Evolutionary conservation across 2,113 vertebrate genomes (phyloP), one percentile per base, ranked within the genome.

Genomic region (Vulpes ferrilata): DNA sequence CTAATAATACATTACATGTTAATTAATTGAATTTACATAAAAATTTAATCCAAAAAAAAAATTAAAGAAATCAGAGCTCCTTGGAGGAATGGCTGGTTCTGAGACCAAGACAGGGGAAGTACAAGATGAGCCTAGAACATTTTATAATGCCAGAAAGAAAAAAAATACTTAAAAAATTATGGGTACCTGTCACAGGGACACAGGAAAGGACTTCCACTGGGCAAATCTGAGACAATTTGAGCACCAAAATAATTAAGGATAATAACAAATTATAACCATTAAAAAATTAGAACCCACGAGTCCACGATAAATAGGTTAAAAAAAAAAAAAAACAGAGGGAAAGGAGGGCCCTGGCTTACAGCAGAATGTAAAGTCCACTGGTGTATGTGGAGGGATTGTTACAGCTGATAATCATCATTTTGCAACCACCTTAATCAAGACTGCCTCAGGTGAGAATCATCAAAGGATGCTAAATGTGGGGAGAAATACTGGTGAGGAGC

Each of bases 51-150:
- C 43, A 43, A 43, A 43, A 43, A 43, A 43, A 43, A 43, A 43
- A 7, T 43, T 43, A 64, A 55, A 67, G 71, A 84, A 81, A 79
- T 43, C 69, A 57, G 62, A 30, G 57, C 16, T 35, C 79, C 84
- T 55, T 13, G 35, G 79, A 89, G 85, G 85, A 60, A 48, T 11
- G 32, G 57, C n/a, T 25, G 17, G n/a, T 27, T 92, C 43, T 78
- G 35, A 38, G 53, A 17, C 35, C 19, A 35, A 95, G 64, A 80
- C 60, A 57, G 11, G 3, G 19, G 10, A 81, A 65, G 83, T 11
- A 65, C 53, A 43, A 92, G 83, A 86, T 43, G 55, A 94, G 53
- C 65, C 35, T 25, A 11, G 88, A 94, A 94, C 64, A 95, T 60
- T 80, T 16, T 81, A 73, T 62, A 48, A 92, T 60, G 84, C 88